Evolutionary conservation across 2,113 vertebrate genomes (phyloP), one percentile per base, ranked within the genome.

Genomic region (Trichechus manatus): DNA sequence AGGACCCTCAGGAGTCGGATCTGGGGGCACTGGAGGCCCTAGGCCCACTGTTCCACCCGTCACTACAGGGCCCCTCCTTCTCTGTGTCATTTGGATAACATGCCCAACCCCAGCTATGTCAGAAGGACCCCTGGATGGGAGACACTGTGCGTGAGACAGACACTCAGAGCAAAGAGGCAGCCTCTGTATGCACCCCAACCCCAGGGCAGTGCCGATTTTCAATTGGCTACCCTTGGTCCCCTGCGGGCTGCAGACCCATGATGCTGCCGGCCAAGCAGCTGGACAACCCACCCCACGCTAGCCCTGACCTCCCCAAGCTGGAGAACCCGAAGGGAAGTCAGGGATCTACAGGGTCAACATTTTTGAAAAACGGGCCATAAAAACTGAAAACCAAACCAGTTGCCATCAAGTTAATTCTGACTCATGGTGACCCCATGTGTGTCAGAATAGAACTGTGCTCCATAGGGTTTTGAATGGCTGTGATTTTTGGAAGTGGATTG

Each of bases 201-300:
- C 61, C 88, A 53, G 42, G 22, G 74, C 14, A 9, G 44, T 22
- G 20, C 31, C 4, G 15, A 13, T 6, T 53, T 3, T 86, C n/a
- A 15, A 31, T 15, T 6, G 66, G 36, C 79, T 66, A 81, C 13
- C 0, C 36, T 53, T 8, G 20, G 93, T 5, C 7, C 72, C 68
- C 2, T 4, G 31, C 9, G 36, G 9, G 66, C 70, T 72, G 64
- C 42, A 17, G 47, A 36, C 29, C 86, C 13, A 7, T 42, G 72
- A 74, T 1, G 25, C 39, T 36, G 11, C 11, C n/a, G 42, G 83
- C 70, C 9, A 4, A 63, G 56, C 44, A 63, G 56, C 31, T 17
- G 13, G 47, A 27, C 14, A 2, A 59, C 13, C 23, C 3, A 27
- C 53, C 31, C 27, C 1, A 6, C 0, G 6, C n/a, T 63, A 9